Percentiles rank a stretch among this genome's conserved stretches.
Evolutionary conservation across 2,113 vertebrate genomes (phyloP).

Genomic region (Rhinopomastus cyanomelas): DNA sequence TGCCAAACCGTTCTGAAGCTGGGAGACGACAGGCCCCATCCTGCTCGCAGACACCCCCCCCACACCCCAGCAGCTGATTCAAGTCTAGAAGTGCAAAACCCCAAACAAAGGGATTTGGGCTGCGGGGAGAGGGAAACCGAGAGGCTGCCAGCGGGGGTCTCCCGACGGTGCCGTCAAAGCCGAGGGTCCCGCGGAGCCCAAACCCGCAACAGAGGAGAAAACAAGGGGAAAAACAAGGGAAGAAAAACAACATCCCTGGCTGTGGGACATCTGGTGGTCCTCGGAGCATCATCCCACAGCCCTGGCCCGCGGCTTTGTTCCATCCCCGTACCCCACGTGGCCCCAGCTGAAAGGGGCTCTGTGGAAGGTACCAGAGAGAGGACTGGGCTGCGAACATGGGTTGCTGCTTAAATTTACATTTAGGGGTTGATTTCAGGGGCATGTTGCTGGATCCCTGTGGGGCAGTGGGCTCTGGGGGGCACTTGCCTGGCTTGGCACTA

Average conservation of each 20-base stretch:
- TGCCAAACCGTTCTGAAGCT: not conserved
- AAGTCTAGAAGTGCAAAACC: not conserved
- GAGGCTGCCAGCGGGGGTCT: too few relatives aligned
- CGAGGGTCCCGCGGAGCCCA: not conserved
- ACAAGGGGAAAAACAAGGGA: not conserved
- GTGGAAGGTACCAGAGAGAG: not conserved
- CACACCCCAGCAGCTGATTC: not conserved
- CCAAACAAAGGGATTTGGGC: not conserved
- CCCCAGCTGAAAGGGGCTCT: not conserved
- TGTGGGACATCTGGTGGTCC: not conserved
- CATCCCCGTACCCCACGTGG: not conserved
- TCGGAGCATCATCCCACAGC: not conserved
- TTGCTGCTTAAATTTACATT: not conserved
- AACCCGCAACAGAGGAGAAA: not conserved
- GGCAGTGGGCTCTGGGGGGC: not conserved
- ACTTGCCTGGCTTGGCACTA: rapidly evolving
- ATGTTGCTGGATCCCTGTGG: rapidly evolving
- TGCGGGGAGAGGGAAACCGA: not conserved
- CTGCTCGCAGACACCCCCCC: not conserved
- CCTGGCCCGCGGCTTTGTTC: not conserved
- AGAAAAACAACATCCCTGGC: not conserved
- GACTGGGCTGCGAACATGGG: not conserved
- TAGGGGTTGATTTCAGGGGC: not conserved
- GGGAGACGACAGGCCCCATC: not conserved
- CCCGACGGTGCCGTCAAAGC: rapidly evolving